Conservation (phyloP, 1,140 invertebrate genomes). For the Bombus pascuorum region DNA sequence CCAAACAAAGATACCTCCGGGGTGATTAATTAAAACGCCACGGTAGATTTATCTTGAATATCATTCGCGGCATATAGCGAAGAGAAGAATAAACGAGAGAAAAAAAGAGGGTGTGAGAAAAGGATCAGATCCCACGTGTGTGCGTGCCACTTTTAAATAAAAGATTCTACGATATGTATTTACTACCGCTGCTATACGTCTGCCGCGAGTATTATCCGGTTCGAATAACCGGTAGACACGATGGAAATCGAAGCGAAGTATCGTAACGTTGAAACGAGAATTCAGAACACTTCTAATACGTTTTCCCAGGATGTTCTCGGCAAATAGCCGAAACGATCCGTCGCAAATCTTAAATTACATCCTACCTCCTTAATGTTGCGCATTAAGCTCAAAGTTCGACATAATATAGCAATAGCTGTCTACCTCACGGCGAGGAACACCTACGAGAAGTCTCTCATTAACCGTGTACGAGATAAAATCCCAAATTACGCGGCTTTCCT, state of each 20-base stretch:
- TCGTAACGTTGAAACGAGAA: neutral
- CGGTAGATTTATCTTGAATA: slow-evolving; percentile 18
- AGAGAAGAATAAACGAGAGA: neutral
- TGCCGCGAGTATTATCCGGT: neutral
- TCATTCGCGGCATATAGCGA: neutral
- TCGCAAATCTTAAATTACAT: slow-evolving; percentile 48
- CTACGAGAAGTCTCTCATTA: slow-evolving; percentile 47
- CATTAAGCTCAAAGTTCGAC: slow-evolving; percentile 36
- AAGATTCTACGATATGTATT: neutral
- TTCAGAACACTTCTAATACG: slow-evolving; percentile 38
- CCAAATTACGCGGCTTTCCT: slow-evolving; percentile 28
- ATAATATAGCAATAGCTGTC: slow-evolving; percentile 40
- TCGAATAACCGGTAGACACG: neutral
- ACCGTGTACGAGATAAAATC: slow-evolving; percentile 45
- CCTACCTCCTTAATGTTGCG: slow-evolving; percentile 8
- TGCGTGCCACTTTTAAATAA: slow-evolving; percentile 2
- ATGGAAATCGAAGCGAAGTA: neutral
- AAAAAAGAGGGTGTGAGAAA: too few relatives aligned
- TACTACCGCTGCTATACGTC: neutral
- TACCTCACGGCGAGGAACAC: slow-evolving; percentile 37
- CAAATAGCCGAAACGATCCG: slow-evolving; percentile 42
- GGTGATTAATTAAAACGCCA: slow-evolving; percentile 38
- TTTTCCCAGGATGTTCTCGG: slow-evolving; percentile 37
- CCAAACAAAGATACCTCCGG: neutral
- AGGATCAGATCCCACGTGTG: too few relatives aligned